These are phyloP conservation scores for Eumaeus atala DNA, from an alignment of 1,140 invertebrate genomes.

Conservation along the genomic window DNA sequence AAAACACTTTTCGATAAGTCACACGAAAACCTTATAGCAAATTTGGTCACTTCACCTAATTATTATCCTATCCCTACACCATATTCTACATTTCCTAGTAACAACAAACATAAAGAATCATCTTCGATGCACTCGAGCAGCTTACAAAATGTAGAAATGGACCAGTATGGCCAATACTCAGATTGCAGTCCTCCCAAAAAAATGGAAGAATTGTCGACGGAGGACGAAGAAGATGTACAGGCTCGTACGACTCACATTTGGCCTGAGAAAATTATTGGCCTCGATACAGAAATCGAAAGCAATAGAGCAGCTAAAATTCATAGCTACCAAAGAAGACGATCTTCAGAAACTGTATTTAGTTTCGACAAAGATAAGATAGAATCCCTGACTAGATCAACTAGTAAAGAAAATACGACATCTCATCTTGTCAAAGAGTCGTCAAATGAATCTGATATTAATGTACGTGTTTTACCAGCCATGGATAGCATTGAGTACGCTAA, in stretches of 20 bases:
- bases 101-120: constrained; percentile 75
- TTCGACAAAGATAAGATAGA: constrained; percentile 82
- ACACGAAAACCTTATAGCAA: constrained; percentile 75
- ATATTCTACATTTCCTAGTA: constrained; percentile 77
- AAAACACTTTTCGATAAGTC: constrained; percentile 70
- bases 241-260: constrained; percentile 73
- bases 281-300: constrained; percentile 72
- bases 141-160: constrained; percentile 80
- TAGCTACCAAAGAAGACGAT: constrained; percentile 66
- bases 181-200: constrained; percentile 59
- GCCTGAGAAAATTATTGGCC: constrained; percentile 73
- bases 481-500: constrained; percentile 75
- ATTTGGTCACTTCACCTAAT: constrained; percentile 75
- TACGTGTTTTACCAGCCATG: constrained; percentile 70
- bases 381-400: constrained; percentile 76
- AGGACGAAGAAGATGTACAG: constrained; percentile 57
- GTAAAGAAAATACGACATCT: constrained; percentile 56
- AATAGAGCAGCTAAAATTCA: constrained; percentile 62
- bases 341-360: constrained; percentile 80
- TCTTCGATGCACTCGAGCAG: constrained; percentile 79
- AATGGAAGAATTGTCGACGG: constrained; percentile 56
- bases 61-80: constrained; percentile 79
- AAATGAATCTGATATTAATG: constrained; percentile 74
- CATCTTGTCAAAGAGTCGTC: constrained; percentile 72
- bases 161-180: constrained; percentile 73